phyloP scores from a whole-genome alignment of 2,888 invertebrate species.

The Trypoxylon attenuatum region DNA sequence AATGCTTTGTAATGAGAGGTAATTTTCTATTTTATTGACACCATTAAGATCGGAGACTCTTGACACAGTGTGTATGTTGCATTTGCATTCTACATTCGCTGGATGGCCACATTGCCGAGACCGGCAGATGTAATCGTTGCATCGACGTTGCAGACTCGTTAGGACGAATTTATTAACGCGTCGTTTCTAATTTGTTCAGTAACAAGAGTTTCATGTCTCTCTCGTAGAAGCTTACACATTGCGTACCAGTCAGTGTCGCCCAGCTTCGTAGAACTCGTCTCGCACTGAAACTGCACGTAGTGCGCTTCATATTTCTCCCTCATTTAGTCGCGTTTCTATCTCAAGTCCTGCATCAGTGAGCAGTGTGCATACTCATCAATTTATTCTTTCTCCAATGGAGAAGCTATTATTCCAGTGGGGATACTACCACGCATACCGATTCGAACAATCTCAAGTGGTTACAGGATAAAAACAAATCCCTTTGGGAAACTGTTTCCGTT shows the following conservation, averaged over 20 bases:
- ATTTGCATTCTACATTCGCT: no score
- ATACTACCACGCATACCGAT: not conserved
- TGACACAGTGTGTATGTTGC: no score
- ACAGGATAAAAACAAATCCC: not conserved
- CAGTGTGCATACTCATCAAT: no score
- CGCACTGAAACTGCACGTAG: not conserved
- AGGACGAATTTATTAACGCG: slow-evolving; percentile 52
- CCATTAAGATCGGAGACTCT: no score
- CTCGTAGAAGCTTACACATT: slow-evolving; percentile 9
- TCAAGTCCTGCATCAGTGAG: not conserved
- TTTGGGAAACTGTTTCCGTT: no score
- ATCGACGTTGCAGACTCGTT: slow-evolving; percentile 37
- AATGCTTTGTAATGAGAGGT: no score
- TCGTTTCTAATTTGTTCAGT: slow-evolving; percentile 46
- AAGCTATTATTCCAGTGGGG: not conserved
- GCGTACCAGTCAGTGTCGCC: slow-evolving; percentile 43
- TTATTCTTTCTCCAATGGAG: not conserved
- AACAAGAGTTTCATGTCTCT: slow-evolving; percentile 29
- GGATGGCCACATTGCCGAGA: slow-evolving; percentile 10
- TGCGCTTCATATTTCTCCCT: not conserved
- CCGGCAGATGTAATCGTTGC: slow-evolving; percentile 15
- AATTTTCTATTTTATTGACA: not conserved
- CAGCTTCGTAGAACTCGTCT: not conserved
- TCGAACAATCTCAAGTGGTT: not conserved
- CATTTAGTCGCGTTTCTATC: not conserved